Percentiles rank a stretch among this genome's conserved stretches.
Conservation (phyloP, 2,888 invertebrate genomes). For the Pogonocherus hispidulus region DNA sequence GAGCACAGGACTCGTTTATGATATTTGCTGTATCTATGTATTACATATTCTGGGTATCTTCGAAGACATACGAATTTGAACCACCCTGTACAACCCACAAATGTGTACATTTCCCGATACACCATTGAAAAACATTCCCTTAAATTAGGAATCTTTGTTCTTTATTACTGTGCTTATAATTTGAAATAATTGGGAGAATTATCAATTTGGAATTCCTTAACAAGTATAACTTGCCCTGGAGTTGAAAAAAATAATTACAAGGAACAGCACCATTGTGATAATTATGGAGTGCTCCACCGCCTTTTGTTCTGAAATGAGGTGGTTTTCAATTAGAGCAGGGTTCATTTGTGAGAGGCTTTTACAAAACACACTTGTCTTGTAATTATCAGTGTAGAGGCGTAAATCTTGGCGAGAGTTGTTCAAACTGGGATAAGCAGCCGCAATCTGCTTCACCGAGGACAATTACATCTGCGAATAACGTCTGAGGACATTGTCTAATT, state of each 20-base stretch:
- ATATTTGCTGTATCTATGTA: too few relatives aligned
- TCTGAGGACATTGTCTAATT: conserved; percentile 49
- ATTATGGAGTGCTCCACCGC: conserved; percentile 4
- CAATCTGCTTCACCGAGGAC: conserved; percentile 36
- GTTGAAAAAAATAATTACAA: conserved; percentile 11
- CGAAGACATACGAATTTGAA: too few relatives aligned
- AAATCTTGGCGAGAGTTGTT: conserved; percentile 47
- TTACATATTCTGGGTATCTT: too few relatives aligned
- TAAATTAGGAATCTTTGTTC: too few relatives aligned
- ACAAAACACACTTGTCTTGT: conserved; percentile 40
- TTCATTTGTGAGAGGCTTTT: conserved; percentile 31
- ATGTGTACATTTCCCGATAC: too few relatives aligned
- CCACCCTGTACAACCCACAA: too few relatives aligned
- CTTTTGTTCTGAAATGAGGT: conserved; percentile 33
- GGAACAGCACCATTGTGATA: conserved; percentile 11
- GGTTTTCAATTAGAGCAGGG: conserved; percentile 38
- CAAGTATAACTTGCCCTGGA: not conserved
- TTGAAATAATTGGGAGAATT: too few relatives aligned
- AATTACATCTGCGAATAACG: conserved; percentile 37
- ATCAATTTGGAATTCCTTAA: not conserved
- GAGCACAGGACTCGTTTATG: too few relatives aligned
- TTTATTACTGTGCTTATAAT: too few relatives aligned
- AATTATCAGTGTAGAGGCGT: conserved; percentile 42
- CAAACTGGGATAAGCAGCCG: conserved; percentile 47
- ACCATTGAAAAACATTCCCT: too few relatives aligned